A percentile compares a stretch with the other conserved stretches of the same genome.
Evolutionary conservation across 2,888 invertebrate species (phyloP).

Genomic region (Rhimphoctona megacephalus): DNA sequence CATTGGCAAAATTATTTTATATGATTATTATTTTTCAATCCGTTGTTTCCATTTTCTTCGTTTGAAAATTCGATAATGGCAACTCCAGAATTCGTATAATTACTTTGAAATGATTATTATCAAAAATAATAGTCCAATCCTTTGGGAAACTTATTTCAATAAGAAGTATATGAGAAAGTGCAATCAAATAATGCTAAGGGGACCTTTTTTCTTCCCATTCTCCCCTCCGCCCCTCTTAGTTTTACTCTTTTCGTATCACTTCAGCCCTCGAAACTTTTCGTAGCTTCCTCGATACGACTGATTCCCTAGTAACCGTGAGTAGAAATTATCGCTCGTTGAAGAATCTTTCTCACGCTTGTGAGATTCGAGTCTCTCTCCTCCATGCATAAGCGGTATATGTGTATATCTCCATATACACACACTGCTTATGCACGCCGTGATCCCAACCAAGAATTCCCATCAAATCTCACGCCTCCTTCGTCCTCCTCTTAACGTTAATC

Average conservation of each 20-base stretch:
- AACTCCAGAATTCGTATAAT: background rate
- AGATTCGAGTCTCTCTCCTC: conserved; percentile 51
- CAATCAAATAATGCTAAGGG: background rate
- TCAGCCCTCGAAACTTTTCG: conserved; percentile 39
- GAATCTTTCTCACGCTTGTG: conserved; percentile 70
- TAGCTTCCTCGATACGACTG: conserved; percentile 80
- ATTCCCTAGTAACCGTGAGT: conserved; percentile 82
- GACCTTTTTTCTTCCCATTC: background rate
- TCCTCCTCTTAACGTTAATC: conserved; percentile 62
- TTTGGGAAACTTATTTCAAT: background rate
- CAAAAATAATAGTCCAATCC: background rate
- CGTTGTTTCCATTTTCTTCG: background rate
- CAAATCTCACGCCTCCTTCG: conserved; percentile 66
- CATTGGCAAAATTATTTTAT: background rate
- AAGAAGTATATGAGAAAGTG: background rate
- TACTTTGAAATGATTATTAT: background rate
- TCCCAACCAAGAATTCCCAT: conserved; percentile 67
- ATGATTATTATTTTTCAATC: background rate
- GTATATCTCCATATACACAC: conserved; percentile 9
- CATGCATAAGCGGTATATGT: conserved; percentile 17
- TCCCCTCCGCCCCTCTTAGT: background rate
- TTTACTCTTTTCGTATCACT: background rate
- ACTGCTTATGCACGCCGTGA: conserved; percentile 49
- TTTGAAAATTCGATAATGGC: background rate
- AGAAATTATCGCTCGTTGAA: conserved; percentile 74